A percentile compares a stretch with the other conserved stretches of the same genome.
These are phyloP conservation scores for Fopius arisanus DNA, from an alignment of 1,140 invertebrate genomes.

Conservation along the genomic window DNA sequence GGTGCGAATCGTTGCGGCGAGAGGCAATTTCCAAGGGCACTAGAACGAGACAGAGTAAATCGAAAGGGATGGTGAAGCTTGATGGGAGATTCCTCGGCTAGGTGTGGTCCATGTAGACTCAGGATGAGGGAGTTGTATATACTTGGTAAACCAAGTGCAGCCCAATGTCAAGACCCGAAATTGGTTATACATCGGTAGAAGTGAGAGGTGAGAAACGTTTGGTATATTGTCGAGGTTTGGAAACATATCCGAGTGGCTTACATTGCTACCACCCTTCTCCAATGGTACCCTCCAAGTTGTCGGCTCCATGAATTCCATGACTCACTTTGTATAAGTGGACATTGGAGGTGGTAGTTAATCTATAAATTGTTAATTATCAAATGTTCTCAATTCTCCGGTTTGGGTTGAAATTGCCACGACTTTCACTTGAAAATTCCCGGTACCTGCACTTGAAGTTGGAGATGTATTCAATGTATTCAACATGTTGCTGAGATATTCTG, in stretches of 20 bases:
- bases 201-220: background rate
- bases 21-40: conserved; percentile 8
- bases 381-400: background rate
- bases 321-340: background rate
- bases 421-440: background rate
- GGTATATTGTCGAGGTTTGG: background rate
- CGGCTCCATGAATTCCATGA: background rate
- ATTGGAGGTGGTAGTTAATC: background rate
- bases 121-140: conserved; percentile 5
- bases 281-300: background rate
- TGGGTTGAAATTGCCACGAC: background rate
- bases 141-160: background rate
- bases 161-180: background rate
- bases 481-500: background rate
- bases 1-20: conserved; percentile 42
- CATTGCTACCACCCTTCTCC: background rate
- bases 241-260: background rate
- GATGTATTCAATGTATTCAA: background rate
- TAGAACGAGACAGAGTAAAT: background rate
- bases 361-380: background rate
- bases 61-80: background rate
- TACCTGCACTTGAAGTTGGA: background rate
- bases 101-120: conserved; percentile 4
- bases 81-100: background rate
- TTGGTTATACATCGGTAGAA: background rate